A percentile compares a stretch with the other conserved stretches of the same genome.
These are phyloP conservation scores for Alsophila aescularia DNA, from an alignment of 2,888 invertebrate species.

Conservation along the genomic window DNA sequence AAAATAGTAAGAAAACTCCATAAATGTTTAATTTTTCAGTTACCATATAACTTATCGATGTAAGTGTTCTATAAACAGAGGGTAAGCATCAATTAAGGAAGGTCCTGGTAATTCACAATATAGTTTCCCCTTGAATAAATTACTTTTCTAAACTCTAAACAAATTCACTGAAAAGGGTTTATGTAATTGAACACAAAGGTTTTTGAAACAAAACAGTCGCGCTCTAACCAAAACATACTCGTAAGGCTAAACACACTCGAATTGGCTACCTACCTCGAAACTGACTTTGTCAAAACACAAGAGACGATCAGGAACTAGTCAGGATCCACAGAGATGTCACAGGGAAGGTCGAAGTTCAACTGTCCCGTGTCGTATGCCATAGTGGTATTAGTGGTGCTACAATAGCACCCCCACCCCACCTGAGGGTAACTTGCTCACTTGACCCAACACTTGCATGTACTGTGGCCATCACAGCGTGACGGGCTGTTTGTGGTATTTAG, in stretches of 20 bases:
- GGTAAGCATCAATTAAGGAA: too few relatives aligned
- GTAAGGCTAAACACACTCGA: neutral
- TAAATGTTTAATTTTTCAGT: too few relatives aligned
- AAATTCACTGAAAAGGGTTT: too few relatives aligned
- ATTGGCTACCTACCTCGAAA: constrained; percentile 3
- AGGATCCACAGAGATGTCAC: constrained; percentile 47
- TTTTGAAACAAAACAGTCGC: too few relatives aligned
- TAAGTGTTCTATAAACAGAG: too few relatives aligned
- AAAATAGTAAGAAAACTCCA: too few relatives aligned
- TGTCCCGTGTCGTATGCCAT: constrained; percentile 65
- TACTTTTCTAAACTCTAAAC: too few relatives aligned
- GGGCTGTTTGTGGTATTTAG: constrained; percentile 19
- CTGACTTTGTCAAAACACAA: constrained; percentile 29
- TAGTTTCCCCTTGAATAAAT: too few relatives aligned
- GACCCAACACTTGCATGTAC: constrained; percentile 69
- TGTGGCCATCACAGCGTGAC: constrained; percentile 70
- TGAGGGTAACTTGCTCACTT: constrained; percentile 73
- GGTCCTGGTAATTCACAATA: too few relatives aligned
- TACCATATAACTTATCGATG: too few relatives aligned
- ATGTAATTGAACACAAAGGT: too few relatives aligned
- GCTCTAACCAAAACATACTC: too few relatives aligned
- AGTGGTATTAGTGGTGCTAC: constrained; percentile 67
- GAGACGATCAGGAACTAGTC: constrained; percentile 52
- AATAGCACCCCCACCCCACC: constrained; percentile 76
- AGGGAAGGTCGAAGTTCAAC: constrained; percentile 66